Evolutionary conservation across 1,140 invertebrate genomes (phyloP).

Genomic region (Pseudomyrmex sp.): DNA sequence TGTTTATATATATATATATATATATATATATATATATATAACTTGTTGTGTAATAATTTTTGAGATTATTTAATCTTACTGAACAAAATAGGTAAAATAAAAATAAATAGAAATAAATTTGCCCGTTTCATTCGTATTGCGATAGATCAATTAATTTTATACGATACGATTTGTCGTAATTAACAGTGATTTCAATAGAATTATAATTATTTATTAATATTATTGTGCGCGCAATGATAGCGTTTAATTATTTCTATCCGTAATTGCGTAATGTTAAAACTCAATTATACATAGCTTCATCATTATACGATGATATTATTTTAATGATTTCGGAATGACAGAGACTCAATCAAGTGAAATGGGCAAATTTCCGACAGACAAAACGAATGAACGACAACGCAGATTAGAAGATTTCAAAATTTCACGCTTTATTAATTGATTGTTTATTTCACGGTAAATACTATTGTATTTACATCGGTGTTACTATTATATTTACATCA

Average conservation of each 20-base stretch:
- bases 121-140: not conserved
- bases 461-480: not conserved
- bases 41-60: no score
- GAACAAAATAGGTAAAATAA: no score
- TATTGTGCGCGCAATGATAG: not conserved
- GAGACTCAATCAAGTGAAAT: not conserved
- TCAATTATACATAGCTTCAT: not conserved
- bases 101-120: not conserved
- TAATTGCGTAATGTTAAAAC: not conserved
- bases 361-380: not conserved
- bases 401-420: not conserved
- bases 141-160: conserved; percentile 17
- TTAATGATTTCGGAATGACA: conserved; percentile 2
- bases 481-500: not conserved
- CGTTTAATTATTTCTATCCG: conserved; percentile 31
- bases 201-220: conserved; percentile 31
- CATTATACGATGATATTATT: not conserved
- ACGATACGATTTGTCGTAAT: conserved; percentile 3
- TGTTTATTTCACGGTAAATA: no score
- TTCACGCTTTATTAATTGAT: not conserved
- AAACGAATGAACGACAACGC: no score
- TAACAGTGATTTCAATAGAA: not conserved
- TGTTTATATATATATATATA: no score
- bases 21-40: no score
- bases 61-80: no score